Conservation (phyloP, 2,113 vertebrate genomes). For the Catharus bicknelli region DNA sequence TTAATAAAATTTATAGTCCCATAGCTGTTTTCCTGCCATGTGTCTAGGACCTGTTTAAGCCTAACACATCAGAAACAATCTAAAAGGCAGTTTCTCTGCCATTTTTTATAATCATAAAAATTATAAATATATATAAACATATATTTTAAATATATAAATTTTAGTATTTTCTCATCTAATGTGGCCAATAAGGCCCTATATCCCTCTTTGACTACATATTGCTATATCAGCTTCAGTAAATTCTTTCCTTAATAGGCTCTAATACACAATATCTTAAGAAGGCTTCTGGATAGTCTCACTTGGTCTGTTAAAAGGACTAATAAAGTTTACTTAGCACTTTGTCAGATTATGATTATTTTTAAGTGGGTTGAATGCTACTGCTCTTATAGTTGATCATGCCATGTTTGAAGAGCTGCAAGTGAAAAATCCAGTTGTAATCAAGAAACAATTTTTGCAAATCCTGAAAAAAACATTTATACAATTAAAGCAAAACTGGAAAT, state of each 20-base stretch:
- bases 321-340: neutral
- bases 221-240: neutral
- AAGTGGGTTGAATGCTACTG: neutral
- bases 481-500: neutral
- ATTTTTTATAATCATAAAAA: neutral
- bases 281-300: neutral
- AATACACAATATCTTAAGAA: neutral
- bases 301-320: neutral
- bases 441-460: neutral
- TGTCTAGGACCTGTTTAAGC: neutral
- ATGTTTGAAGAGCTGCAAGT: slow-evolving; percentile 4
- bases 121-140: no score
- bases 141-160: neutral
- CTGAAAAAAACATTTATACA: neutral
- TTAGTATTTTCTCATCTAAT: neutral
- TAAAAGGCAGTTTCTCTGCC: neutral
- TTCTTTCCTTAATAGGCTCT: neutral
- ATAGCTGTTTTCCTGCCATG: neutral
- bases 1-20: neutral
- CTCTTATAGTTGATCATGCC: neutral
- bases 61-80: neutral
- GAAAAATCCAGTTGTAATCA: neutral
- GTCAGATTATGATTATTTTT: slow-evolving; percentile 11
- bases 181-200: neutral
- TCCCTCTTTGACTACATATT: neutral